Conservation (phyloP, 1,140 invertebrate species). For the Drosophila biarmipes region DNA sequence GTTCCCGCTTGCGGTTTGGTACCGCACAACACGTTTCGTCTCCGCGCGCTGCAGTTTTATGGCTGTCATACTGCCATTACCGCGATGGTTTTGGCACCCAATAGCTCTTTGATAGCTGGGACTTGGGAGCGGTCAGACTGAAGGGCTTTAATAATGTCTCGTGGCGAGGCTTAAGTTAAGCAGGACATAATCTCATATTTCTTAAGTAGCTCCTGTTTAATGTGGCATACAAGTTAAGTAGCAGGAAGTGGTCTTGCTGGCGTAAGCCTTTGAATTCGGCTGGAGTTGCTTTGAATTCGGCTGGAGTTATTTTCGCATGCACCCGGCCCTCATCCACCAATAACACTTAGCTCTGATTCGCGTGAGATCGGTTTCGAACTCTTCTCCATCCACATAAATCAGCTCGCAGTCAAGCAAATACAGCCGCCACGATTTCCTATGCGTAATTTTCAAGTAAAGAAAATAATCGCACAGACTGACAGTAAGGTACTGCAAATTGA, state of each 20-base stretch:
- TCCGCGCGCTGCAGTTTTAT: conserved; percentile 18
- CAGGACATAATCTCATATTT: too few species aligned
- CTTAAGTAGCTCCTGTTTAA: too few species aligned
- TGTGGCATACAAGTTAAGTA: too few species aligned
- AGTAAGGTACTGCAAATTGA: conserved; percentile 17
- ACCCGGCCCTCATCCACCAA: background rate
- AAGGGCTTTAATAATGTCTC: background rate
- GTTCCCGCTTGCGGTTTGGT: background rate
- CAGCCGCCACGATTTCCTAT: conserved; percentile 38
- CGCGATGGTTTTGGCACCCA: conserved; percentile 27
- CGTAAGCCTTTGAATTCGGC: too few species aligned
- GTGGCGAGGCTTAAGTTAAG: background rate
- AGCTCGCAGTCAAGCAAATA: background rate
- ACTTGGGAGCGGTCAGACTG: background rate
- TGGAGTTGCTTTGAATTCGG: too few species aligned
- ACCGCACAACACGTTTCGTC: conserved; percentile 10
- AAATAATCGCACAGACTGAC: conserved; percentile 19
- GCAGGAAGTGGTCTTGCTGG: too few species aligned
- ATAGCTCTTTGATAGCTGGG: conserved; percentile 19
- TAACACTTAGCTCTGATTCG: background rate
- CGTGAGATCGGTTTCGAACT: conserved; percentile 34
- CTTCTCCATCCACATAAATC: background rate
- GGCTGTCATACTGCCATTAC: conserved; percentile 21
- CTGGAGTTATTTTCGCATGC: background rate
- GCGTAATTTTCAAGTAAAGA: conserved; percentile 42